phyloP scores from a whole-genome alignment of 2,113 vertebrate species.

The Pseudopodoces humilis region DNA sequence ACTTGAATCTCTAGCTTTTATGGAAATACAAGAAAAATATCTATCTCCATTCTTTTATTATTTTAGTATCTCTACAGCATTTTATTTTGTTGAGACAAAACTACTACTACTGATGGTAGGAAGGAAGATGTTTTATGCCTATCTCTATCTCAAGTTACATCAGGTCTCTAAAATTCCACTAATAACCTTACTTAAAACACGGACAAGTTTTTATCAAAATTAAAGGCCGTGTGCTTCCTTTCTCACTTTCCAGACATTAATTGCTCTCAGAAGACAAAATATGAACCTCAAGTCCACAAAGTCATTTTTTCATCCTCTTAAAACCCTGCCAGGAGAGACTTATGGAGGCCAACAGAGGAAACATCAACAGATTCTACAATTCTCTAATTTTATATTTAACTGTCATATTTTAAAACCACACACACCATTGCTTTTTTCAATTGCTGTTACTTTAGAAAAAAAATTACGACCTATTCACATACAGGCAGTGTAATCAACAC shows the following conservation, averaged over 20 bases:
- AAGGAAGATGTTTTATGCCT: neutral
- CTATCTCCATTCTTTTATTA: neutral
- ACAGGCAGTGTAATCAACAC: neutral
- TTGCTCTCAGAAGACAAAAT: neutral
- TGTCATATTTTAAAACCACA: neutral
- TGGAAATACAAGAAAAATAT: neutral
- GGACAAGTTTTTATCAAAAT: neutral
- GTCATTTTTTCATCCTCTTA: neutral
- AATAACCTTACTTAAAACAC: neutral
- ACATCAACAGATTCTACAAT: neutral
- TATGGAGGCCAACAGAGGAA: neutral
- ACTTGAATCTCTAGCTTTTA: neutral
- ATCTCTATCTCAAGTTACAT: neutral
- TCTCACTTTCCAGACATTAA: neutral
- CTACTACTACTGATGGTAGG: neutral
- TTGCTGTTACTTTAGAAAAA: neutral
- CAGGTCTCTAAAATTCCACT: neutral
- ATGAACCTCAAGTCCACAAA: neutral
- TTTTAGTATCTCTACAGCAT: neutral
- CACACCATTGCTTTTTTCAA: neutral
- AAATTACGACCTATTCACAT: neutral
- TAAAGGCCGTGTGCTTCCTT: neutral
- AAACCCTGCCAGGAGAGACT: neutral
- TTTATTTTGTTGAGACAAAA: neutral
- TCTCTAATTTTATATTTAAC: neutral